Evolutionary conservation across 2,888 invertebrate species (phyloP).

Genomic region (Lepeophtheirus nordmannii): DNA sequence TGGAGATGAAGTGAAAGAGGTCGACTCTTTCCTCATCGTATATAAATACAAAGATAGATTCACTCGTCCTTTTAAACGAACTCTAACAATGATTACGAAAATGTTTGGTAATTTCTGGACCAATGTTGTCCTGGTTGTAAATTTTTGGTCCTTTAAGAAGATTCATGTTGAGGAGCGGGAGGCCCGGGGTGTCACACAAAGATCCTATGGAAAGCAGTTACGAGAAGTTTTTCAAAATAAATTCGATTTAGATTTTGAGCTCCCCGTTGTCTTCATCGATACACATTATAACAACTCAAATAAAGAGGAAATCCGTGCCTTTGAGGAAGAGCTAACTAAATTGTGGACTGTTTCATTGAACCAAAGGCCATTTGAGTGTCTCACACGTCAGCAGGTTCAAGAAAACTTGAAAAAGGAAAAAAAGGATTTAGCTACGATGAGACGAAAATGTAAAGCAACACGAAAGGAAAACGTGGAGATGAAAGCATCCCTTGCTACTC

Average conservation of each 20-base stretch:
- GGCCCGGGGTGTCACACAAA: constrained; percentile 9
- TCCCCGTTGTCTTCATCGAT: constrained; percentile 20
- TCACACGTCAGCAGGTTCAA: constrained; percentile 13
- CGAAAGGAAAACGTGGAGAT: constrained; percentile 6
- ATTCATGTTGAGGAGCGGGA: constrained; percentile 18
- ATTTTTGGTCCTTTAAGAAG: constrained; percentile 21
- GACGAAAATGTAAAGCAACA: constrained; percentile 1
- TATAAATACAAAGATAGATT: constrained; percentile 24
- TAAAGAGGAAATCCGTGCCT: constrained; percentile 5
- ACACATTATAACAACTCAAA: constrained; percentile 17
- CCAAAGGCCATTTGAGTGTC: constrained; percentile 16
- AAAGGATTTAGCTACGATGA: constrained; percentile 11
- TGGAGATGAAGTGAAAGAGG: constrained; percentile 23
- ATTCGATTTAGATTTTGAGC: constrained; percentile 22
- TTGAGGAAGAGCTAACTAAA: constrained; percentile 3
- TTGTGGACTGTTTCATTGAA: constrained; percentile 19
- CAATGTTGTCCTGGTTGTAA: constrained; percentile 22
- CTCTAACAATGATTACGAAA: constrained; percentile 16
- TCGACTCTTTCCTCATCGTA: constrained; percentile 20
- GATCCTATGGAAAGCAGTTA: constrained; percentile 17
- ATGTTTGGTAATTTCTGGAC: constrained; percentile 25
- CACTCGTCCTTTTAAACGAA: constrained; percentile 19
- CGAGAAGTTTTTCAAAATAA: constrained; percentile 17
- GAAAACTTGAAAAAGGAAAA: constrained; percentile 15
- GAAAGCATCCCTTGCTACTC: neutral